Base-by-base conservation (phyloP, 2,888 invertebrate genomes). In the Tenthredo livida region DNA sequence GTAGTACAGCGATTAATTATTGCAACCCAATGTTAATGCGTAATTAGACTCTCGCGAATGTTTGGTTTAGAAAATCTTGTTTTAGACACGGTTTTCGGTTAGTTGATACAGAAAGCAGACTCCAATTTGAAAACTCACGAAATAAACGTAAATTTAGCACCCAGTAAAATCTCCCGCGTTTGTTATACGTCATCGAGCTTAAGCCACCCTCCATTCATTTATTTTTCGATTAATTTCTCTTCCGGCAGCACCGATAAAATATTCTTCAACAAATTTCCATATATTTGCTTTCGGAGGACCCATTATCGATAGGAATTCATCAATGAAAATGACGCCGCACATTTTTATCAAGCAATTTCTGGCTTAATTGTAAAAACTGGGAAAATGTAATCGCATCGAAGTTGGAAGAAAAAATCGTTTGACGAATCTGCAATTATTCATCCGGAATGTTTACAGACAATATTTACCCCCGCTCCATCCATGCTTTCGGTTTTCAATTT, bases 281-380 rank as follows among this genome's bases (percentile, higher is more conserved):
- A 61, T 40, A 80, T 80, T 80, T 61, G 25, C 80, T 61, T 80
- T 25, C 61, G 29, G 1, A 61, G n/a, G 61, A 65, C 21, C 77
- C 40, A 80, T 80, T 80, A 80, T 43, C n/a, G 80, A 61, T 40
- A 54, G 77, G 47, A 77, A 80, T 40, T 80, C 21, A 61, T 80
- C 40, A 61, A 80, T 61, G 61, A 80, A 40, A 80, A 61, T 61
- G 58, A 80, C 12, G 29, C 61, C 17, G 61, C 29, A 77, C 50
- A 37, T 40, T 80, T 50, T 80, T 40, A 61, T 80, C 40, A 50
- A 77, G 29, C 58, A 80, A 80, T n/a, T 40, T 37, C 50, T 77
- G 77, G 50, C 33, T 77, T 29, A 77, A 77, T 54, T 77, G 47
- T 54, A 17, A 50, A 29, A 29, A 54, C 29, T 77, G 77, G 15